These are phyloP conservation scores for Axinella damicornis DNA, from an alignment of 37 sponge, comb jelly and placozoan genomes.

Conservation along the genomic window DNA sequence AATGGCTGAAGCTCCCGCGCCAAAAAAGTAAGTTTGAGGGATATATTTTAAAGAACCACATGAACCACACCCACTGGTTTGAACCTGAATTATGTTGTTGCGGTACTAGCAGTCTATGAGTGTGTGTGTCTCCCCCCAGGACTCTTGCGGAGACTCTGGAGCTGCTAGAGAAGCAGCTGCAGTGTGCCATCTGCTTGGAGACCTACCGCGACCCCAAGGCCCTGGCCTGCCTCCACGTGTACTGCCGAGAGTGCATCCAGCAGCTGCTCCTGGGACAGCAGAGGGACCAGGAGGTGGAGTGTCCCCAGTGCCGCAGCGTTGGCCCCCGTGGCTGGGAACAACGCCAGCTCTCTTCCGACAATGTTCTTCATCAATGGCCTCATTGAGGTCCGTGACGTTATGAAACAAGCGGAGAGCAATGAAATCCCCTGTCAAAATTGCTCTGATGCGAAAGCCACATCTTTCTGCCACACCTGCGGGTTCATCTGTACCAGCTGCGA, in stretches of 20 bases:
- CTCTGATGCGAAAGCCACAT: not conserved
- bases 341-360: slow-evolving; percentile 1
- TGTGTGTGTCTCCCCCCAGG: no score
- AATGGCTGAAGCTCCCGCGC: no score
- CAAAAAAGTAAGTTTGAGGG: no score
- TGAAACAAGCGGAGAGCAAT: not conserved
- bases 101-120: no score
- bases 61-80: no score
- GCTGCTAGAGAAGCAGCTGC: slow-evolving; percentile 1
- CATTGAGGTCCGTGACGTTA: not conserved
- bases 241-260: slow-evolving; percentile 25
- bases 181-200: slow-evolving; percentile 10
- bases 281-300: no score
- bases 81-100: no score
- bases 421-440: slow-evolving; percentile 5
- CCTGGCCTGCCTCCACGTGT: slow-evolving; percentile 47
- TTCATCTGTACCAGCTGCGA: slow-evolving; percentile 38
- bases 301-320: not conserved
- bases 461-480: slow-evolving; percentile 36
- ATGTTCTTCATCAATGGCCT: slow-evolving; percentile 2
- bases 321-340: not conserved
- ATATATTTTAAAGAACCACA: no score
- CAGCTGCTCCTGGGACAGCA: not conserved
- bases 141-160: slow-evolving; percentile 1
- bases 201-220: slow-evolving; percentile 27